A percentile compares a stretch with the other conserved stretches of the same genome.
Conservation (phyloP, 2,888 invertebrate species). For the Spodoptera exigua region DNA sequence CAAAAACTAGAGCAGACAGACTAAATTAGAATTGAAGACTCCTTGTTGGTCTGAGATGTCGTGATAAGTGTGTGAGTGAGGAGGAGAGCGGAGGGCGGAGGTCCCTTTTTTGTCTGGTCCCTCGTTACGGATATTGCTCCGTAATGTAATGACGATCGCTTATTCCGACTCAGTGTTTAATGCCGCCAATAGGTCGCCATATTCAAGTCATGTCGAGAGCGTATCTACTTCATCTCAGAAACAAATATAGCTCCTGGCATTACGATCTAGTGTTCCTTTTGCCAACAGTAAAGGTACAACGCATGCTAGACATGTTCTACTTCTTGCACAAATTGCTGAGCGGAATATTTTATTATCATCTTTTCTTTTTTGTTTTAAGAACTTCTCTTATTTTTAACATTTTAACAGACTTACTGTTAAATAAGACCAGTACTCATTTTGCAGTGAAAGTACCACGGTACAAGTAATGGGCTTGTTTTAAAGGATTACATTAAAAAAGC, state of each 20-base stretch:
- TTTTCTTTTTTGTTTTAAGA: too few species aligned
- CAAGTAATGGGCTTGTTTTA: constrained; percentile 37
- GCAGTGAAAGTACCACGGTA: constrained; percentile 29
- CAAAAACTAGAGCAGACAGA: constrained; percentile 26
- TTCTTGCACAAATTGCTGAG: too few species aligned
- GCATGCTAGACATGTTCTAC: too few species aligned
- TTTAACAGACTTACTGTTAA: constrained; percentile 40
- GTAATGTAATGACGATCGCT: constrained; percentile 60
- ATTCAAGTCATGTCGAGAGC: constrained; percentile 28
- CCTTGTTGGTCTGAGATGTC: constrained; percentile 32
- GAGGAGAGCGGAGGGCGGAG: constrained; percentile 18
- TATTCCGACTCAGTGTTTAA: constrained; percentile 41
- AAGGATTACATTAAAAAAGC: constrained; percentile 42
- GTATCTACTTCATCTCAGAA: constrained; percentile 37
- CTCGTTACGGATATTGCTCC: constrained; percentile 54
- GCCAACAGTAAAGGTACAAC: too few species aligned
- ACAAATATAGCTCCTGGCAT: too few species aligned
- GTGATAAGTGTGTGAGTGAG: constrained; percentile 23
- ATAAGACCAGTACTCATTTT: constrained; percentile 32
- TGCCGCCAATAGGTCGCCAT: constrained; percentile 41
- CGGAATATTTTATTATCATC: too few species aligned
- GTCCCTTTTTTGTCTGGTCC: constrained; percentile 48
- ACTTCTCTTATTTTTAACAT: constrained; percentile 26
- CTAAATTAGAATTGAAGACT: constrained; percentile 35
- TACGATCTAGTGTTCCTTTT: too few species aligned